Conservation (phyloP, 2,797 vertebrate species). For the Trachurus trachurus region DNA sequence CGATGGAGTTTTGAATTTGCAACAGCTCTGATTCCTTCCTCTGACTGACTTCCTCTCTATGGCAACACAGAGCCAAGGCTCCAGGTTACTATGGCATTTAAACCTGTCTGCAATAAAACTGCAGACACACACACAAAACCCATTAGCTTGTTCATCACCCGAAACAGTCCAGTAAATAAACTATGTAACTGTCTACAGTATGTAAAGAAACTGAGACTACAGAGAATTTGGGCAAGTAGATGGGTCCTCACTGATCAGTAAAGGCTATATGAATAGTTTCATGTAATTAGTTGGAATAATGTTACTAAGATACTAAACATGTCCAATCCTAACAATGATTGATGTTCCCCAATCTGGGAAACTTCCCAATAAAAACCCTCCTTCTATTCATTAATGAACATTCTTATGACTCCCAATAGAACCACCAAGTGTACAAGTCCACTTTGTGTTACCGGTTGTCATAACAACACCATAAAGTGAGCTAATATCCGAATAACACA, state of each 20-base stretch:
- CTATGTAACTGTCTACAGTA: too few relatives aligned
- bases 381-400: not conserved
- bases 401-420: not conserved
- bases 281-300: not conserved
- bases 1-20: not conserved
- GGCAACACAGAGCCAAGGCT: not conserved
- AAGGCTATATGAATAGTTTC: not conserved
- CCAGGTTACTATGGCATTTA: not conserved
- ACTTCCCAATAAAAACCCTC: not conserved
- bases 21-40: not conserved
- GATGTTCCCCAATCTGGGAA: not conserved
- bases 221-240: not conserved
- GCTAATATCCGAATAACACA: not conserved
- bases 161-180: not conserved
- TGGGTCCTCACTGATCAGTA: too few relatives aligned
- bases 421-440: not conserved
- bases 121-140: not conserved
- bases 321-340: not conserved
- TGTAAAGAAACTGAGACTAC: not conserved
- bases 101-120: not conserved
- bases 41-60: not conserved
- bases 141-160: not conserved
- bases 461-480: not conserved
- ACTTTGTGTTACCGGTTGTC: not conserved
- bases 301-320: not conserved